Evolutionary conservation across 2,888 invertebrate genomes (phyloP), one percentile per base, ranked within the genome.

Genomic region (Campoplex nolae): DNA sequence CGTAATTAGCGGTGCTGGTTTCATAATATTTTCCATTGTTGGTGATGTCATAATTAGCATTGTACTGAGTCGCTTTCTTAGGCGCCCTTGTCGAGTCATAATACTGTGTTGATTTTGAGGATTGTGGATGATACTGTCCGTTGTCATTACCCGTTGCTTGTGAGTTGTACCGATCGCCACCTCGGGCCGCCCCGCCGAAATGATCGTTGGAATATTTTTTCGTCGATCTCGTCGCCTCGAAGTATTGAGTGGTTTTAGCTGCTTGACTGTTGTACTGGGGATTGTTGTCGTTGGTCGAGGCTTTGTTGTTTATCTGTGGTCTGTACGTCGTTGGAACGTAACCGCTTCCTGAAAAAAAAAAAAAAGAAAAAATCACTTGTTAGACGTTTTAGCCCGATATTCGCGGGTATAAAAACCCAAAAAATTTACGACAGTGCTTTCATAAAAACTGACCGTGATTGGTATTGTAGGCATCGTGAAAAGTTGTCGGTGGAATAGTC

Each of bases 291-390:
- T 76, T 87, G 62, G 32, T 78, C 11, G 82, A 51, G 2, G 74
- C 65, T 51, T 93, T 93, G 28, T 93, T 93, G 28, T 93, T 93
- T 1, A 92, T 91, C 0, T 91, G 89, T 11, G 95, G 94, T 67
- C 94, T 94, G 77, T 95, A 92, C 1, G 95, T 95, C 0, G 95
- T 95, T 0, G 95, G 95, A 2, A 94, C 90, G 79, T 95, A 95
- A 88, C 94, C 95, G 82, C 95, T 95, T 45, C 95, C 95, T 23
- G 95, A 94, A 83, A 95, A 0, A 91, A 91, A 23, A 48, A 67
- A 86, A 95, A 0, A 91, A 91, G 0, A 48, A 67, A 86, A n/a
- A 90, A 16, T 90, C 13, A 90, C 23, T 91, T 4, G 90, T 90
- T 91, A 28, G 94, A 93, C 28, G 13, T 35, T 62, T 48, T 32